These are phyloP conservation scores for Muschampia staudingeri DNA, from an alignment of 2,888 invertebrate genomes.

Conservation along the genomic window DNA sequence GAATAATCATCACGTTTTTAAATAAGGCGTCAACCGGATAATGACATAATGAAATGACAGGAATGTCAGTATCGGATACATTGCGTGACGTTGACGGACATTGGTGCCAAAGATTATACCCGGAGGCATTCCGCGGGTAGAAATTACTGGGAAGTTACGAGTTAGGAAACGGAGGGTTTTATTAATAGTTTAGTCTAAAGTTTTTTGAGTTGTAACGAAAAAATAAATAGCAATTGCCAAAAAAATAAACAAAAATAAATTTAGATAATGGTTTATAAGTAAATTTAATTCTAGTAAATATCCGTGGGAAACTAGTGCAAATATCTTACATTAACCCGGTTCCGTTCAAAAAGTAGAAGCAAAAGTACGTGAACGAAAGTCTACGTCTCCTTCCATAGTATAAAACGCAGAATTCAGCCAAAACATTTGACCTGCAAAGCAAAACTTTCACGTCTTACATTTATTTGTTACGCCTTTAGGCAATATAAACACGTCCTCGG, in stretches of 20 bases:
- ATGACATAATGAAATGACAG: background rate
- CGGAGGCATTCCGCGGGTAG: background rate
- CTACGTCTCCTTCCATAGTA: constrained; percentile 35
- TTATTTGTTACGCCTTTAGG: constrained; percentile 27
- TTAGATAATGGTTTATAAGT: background rate
- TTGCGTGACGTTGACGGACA: background rate
- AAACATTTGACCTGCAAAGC: constrained; percentile 46
- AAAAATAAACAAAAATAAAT: too few species aligned
- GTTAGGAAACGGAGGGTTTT: background rate
- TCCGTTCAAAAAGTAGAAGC: constrained; percentile 75
- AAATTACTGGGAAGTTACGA: background rate
- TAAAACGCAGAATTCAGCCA: constrained; percentile 32
- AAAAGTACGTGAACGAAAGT: constrained; percentile 34
- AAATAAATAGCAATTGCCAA: too few species aligned
- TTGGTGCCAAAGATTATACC: background rate
- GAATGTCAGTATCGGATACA: background rate
- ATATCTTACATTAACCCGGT: constrained; percentile 79
- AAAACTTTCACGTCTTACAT: constrained; percentile 42
- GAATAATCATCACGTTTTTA: background rate
- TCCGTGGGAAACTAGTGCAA: constrained; percentile 70
- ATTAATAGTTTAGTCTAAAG: too few species aligned
- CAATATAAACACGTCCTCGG: constrained; percentile 6
- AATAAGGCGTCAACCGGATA: constrained; percentile 8
- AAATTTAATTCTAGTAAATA: constrained; percentile 17
- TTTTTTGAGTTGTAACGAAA: too few species aligned